Evolutionary conservation across 2,113 vertebrate genomes (phyloP).

Genomic region (Peucedramus taeniatus): DNA sequence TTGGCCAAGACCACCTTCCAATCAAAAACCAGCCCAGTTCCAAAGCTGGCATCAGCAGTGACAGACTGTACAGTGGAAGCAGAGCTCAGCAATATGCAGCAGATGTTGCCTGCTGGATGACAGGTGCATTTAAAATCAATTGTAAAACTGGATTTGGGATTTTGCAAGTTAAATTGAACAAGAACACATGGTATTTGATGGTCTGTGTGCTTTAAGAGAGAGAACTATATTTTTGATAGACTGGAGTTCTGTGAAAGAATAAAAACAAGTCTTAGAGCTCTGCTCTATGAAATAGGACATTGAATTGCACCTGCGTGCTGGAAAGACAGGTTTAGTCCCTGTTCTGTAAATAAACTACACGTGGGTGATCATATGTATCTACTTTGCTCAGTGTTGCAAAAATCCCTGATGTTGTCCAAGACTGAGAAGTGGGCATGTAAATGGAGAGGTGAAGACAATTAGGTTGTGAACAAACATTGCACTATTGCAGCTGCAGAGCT

Average conservation of each 20-base stretch:
- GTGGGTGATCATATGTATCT: background rate
- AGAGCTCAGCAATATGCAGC: background rate
- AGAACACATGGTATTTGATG: background rate
- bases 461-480: background rate
- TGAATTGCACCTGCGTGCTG: background rate
- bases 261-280: background rate
- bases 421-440: background rate
- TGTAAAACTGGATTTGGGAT: constrained; percentile 10
- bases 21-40: background rate
- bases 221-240: background rate
- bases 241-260: background rate
- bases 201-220: background rate
- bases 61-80: background rate
- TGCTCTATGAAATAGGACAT: background rate
- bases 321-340: background rate
- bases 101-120: background rate
- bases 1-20: background rate
- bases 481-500: background rate
- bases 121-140: background rate
- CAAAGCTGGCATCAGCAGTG: background rate
- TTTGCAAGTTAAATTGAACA: background rate
- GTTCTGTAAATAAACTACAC: background rate
- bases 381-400: background rate
- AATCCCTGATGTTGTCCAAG: background rate
- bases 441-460: background rate